Evolutionary conservation across 2,797 vertebrate species (phyloP).

Genomic region (Cirrhinus molitorella): DNA sequence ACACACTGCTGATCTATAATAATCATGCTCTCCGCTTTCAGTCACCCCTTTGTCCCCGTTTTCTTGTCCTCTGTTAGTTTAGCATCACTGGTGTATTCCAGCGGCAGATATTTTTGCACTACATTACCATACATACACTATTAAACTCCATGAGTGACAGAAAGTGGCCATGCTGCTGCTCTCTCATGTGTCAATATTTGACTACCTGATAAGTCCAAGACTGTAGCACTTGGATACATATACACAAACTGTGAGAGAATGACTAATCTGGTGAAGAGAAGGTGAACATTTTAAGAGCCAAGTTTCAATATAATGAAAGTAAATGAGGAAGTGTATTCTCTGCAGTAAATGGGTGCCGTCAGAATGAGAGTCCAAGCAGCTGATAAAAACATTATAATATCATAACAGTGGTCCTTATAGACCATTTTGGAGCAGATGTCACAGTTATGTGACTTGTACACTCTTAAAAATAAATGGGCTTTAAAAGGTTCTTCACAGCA

Average conservation of each 20-base stretch:
- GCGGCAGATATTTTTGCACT: neutral
- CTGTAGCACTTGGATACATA: conserved; percentile 11
- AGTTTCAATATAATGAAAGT: neutral
- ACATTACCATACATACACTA: conserved; percentile 6
- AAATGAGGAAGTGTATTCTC: neutral
- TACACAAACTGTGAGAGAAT: neutral
- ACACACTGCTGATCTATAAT: conserved; percentile 3
- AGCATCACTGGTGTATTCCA: conserved; percentile 26
- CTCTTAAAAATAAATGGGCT: too few species aligned
- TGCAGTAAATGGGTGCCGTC: too few species aligned
- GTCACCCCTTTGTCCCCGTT: neutral
- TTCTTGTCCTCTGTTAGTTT: conserved; percentile 16
- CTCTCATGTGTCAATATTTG: conserved; percentile 73
- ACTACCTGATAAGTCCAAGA: conserved; percentile 75
- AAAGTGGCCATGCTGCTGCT: neutral
- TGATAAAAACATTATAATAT: neutral
- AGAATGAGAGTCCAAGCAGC: too few species aligned
- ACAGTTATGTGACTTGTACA: too few species aligned
- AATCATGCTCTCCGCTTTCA: neutral
- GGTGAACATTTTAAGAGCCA: neutral
- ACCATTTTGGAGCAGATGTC: too few species aligned
- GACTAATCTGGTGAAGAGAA: neutral
- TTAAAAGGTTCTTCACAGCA: too few species aligned
- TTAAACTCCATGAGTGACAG: neutral
- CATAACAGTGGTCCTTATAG: neutral